Conservation (phyloP, 2,888 invertebrate genomes). For the Antitype chi region DNA sequence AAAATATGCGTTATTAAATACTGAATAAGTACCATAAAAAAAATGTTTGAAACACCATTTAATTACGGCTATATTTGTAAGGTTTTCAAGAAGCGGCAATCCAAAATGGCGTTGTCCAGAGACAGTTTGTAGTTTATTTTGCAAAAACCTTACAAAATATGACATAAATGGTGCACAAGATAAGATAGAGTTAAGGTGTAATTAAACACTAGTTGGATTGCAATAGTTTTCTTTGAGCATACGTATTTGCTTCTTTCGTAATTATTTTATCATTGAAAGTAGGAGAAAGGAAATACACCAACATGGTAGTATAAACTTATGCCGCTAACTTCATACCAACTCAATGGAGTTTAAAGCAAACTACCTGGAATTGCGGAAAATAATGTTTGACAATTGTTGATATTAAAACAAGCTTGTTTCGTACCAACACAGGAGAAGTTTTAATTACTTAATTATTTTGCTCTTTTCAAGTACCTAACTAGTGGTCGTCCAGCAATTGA, state of each 20-base stretch:
- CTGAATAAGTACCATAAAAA: background rate
- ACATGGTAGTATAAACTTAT: background rate
- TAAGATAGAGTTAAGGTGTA: slow-evolving; percentile 17
- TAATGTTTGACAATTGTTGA: background rate
- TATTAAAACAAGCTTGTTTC: background rate
- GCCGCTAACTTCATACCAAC: background rate
- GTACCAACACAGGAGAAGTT: background rate
- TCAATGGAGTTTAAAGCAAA: background rate
- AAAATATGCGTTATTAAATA: slow-evolving; percentile 2
- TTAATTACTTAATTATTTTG: background rate
- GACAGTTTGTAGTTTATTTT: background rate
- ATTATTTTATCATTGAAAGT: background rate
- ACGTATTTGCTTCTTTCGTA: background rate
- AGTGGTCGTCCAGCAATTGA: too few relatives aligned
- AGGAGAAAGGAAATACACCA: background rate
- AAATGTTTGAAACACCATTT: background rate
- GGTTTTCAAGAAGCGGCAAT: background rate
- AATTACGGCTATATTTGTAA: background rate
- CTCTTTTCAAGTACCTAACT: too few relatives aligned
- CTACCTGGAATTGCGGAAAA: background rate
- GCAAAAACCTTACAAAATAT: slow-evolving; percentile 1
- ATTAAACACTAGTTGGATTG: background rate
- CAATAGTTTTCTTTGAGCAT: background rate
- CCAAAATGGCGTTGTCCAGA: background rate
- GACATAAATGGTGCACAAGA: slow-evolving; percentile 9